These are phyloP conservation scores for Orius insidiosus DNA, from an alignment of 1,140 invertebrate genomes.

Conservation along the genomic window DNA sequence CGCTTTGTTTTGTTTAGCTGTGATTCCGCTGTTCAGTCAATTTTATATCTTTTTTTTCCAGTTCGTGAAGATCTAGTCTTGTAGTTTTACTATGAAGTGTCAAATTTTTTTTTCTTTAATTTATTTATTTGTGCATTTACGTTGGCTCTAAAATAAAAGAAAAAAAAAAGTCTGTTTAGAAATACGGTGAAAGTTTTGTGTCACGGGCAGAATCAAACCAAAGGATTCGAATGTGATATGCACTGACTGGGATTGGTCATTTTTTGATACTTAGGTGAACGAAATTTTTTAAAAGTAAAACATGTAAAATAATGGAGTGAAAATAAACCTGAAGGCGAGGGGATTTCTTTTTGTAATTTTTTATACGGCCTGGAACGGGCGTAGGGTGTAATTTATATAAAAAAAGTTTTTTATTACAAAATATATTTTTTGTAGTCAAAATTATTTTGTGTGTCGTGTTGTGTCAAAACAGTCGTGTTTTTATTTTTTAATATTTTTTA, in stretches of 20 bases:
- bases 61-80: no score
- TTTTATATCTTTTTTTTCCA: no score
- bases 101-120: no score
- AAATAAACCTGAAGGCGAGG: slow-evolving; percentile 3
- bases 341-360: slow-evolving; percentile 16
- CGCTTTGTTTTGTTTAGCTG: no score
- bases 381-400: slow-evolving; percentile 15
- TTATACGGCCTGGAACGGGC: slow-evolving; percentile 10
- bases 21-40: no score
- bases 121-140: no score
- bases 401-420: not conserved
- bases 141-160: no score
- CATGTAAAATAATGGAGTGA: no score
- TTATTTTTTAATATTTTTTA: no score
- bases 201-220: slow-evolving; percentile 9
- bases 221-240: slow-evolving; percentile 15
- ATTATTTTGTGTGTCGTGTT: slow-evolving; percentile 12
- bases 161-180: no score
- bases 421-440: slow-evolving; percentile 14
- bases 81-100: no score
- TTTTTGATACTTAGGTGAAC: slow-evolving; percentile 13
- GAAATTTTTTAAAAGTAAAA: slow-evolving; percentile 1
- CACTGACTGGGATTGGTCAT: slow-evolving; percentile 13
- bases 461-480: not conserved
- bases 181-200: no score